Conservation (phyloP, 2,113 vertebrate genomes). For the Clupea harengus region DNA sequence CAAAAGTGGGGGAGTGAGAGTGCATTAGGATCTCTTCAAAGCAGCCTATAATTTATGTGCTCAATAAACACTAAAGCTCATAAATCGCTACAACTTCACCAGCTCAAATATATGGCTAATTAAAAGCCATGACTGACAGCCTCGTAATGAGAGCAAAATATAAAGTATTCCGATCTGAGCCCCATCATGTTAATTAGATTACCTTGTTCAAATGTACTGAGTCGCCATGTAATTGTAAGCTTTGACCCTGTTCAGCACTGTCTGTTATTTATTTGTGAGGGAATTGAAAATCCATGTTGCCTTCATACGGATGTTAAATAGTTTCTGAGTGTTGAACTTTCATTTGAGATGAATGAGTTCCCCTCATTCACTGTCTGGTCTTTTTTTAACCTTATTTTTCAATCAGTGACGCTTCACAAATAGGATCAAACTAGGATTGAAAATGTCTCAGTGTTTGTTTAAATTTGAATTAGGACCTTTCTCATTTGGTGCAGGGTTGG, state of each 20-base stretch:
- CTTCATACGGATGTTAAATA: neutral
- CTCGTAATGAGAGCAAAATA: constrained; percentile 42
- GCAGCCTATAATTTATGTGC: constrained; percentile 27
- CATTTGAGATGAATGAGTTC: neutral
- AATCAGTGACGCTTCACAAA: neutral
- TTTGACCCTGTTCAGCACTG: constrained; percentile 56
- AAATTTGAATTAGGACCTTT: neutral
- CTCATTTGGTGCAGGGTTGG: neutral
- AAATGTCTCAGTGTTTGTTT: neutral
- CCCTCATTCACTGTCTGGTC: neutral
- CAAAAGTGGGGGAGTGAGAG: neutral
- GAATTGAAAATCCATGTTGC: neutral
- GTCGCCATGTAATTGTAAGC: constrained; percentile 57
- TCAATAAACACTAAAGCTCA: constrained; percentile 34
- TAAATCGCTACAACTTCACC: constrained; percentile 24
- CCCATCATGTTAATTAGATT: constrained; percentile 63
- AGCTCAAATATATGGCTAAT: constrained; percentile 53
- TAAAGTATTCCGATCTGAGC: constrained; percentile 44
- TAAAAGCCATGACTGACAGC: constrained; percentile 52
- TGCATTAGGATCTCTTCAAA: constrained; percentile 18
- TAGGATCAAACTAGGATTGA: neutral
- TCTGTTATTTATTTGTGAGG: constrained; percentile 36
- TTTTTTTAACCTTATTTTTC: neutral
- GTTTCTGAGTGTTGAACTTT: neutral
- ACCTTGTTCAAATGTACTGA: constrained; percentile 60